Base-by-base conservation (phyloP, 2,888 invertebrate genomes). In the Myopa testacea region DNA sequence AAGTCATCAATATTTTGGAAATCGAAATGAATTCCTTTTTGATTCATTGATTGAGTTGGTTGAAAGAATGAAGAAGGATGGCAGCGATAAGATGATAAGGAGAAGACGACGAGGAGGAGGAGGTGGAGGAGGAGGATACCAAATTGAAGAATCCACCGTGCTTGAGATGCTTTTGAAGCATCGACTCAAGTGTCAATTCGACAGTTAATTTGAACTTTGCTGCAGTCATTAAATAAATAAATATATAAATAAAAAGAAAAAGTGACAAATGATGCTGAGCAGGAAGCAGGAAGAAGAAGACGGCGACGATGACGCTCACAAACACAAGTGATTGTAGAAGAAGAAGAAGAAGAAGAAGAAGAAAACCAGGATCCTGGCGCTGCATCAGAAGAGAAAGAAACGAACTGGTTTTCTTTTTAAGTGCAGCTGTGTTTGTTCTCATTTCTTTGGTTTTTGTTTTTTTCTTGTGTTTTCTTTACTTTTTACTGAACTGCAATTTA, bases 201-300 rank as follows among this genome's bases (percentile, higher is more conserved):
- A 75, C 75, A 69, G 52, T 75, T 75, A 69, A 75, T 69, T 68
- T n/a, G 16, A 75, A 58, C 75, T 75, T 75, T 75, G 69, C 68
- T 60, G 26, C 58, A 58, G 60, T 60, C 40, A 62, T 60, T 55
- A 69, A 69, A 75, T 70, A 19, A 70, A 10, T 69, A 69, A 68
- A 75, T 67, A 40, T 3, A 69, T 34, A 26, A 14, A 37, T 5
- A 63, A 14, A 34, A 19, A 26, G 12, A 67, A 65, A 67, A 52
- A 55, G 26, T 74, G 74, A 65, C 74, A 65, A 74, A 74, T 74
- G 65, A 63, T 74, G 19, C 10, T 37, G 6, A n/a, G 26, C 4
- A 26, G 37, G 14, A 26, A 40, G 50, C 0, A 71, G n/a, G 16
- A 58, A 37, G 38, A 58, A 37, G 16, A 55, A 38, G 10, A 58